Conservation (phyloP, 2,888 invertebrate species). For the Proisotoma minuta region DNA sequence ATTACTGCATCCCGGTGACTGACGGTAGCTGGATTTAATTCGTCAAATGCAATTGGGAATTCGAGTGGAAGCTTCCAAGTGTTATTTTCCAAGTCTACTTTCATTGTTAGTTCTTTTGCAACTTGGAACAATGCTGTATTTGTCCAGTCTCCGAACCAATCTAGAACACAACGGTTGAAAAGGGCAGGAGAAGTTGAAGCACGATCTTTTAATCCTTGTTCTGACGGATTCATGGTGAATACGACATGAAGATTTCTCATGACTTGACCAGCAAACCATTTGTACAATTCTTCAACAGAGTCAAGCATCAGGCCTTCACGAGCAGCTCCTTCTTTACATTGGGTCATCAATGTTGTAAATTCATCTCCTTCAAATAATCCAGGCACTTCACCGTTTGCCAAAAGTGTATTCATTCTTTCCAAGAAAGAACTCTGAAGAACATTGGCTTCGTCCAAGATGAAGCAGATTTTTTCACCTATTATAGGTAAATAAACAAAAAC, state of each 20-base stretch:
- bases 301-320: conserved; percentile 97
- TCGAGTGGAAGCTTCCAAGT: conserved; percentile 79
- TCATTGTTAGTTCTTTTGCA: conserved; percentile 84
- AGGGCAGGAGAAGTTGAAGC: conserved; percentile 98
- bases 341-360: conserved; percentile 97
- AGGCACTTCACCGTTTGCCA: conserved; percentile 98
- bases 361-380: conserved; percentile 93
- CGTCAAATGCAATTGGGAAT: conserved; percentile 81
- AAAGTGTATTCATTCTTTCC: conserved; percentile 96
- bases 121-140: conserved; percentile 84
- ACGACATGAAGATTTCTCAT: conserved; percentile 99
- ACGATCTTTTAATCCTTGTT: conserved; percentile 95
- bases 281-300: conserved; percentile 96
- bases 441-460: conserved; percentile 98
- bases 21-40: conserved; percentile 66
- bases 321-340: conserved; percentile 98
- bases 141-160: conserved; percentile 99
- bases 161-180: conserved; percentile 97
- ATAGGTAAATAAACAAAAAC: not conserved
- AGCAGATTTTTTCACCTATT: conserved; percentile 91
- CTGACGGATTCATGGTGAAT: conserved; percentile 99
- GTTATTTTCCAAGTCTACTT: conserved; percentile 86
- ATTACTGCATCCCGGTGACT: conserved; percentile 93
- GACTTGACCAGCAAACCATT: conserved; percentile 99
- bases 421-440: conserved; percentile 97